Percentiles rank a stretch among this genome's conserved stretches.
Conservation (phyloP, 2,797 vertebrate species). For the Botia kubotai region DNA sequence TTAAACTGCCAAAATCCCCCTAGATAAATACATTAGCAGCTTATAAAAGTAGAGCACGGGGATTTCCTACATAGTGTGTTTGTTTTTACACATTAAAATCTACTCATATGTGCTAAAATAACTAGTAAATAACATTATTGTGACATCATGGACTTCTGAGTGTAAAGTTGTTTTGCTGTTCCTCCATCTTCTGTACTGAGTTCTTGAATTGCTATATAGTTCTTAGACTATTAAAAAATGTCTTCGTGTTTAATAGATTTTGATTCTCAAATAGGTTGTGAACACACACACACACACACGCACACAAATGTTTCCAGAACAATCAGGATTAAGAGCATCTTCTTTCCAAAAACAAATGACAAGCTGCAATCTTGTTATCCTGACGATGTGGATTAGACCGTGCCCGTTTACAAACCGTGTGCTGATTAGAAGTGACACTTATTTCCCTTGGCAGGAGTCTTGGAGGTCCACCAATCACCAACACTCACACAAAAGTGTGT, state of each 20-base stretch:
- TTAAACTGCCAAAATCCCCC: constrained; percentile 6
- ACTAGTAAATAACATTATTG: not conserved
- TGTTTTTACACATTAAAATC: too few relatives aligned
- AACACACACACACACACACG: constrained; percentile 1
- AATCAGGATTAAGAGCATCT: constrained; percentile 6
- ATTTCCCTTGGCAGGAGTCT: constrained; percentile 17
- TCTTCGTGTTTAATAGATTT: too few relatives aligned
- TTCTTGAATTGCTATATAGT: too few relatives aligned
- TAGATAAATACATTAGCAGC: not conserved
- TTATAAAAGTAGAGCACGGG: not conserved
- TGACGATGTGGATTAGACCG: constrained; percentile 25
- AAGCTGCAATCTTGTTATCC: constrained; percentile 32
- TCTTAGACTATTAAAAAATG: too few relatives aligned
- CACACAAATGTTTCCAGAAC: constrained; percentile 24
- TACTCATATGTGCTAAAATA: too few relatives aligned
- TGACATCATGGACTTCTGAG: not conserved
- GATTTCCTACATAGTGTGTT: not conserved
- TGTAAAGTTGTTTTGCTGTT: too few relatives aligned
- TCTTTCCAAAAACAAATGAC: constrained; percentile 30
- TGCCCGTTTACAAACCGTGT: constrained; percentile 15
- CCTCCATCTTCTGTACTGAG: too few relatives aligned
- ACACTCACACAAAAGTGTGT: too few relatives aligned
- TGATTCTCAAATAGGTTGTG: not conserved
- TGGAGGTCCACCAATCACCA: too few relatives aligned
- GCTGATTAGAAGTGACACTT: constrained; percentile 30